Evolutionary conservation across 2,797 vertebrate species (phyloP), one percentile per base, ranked within the genome.

Genomic region (Alouatta caraya): DNA sequence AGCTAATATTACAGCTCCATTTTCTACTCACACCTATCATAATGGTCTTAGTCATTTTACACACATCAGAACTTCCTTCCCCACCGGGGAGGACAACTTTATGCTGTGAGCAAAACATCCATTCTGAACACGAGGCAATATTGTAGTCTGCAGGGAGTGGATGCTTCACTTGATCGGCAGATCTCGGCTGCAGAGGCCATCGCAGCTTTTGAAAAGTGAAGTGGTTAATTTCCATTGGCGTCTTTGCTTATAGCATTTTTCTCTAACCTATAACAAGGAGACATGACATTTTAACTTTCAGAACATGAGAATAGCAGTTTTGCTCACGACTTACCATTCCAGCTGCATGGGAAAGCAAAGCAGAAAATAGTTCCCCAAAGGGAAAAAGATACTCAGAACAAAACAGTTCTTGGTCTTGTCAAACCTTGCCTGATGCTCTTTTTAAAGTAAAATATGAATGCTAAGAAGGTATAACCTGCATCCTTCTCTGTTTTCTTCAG

Each of bases 191-290:
- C 72, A 95, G 84, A 28, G 83, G 97, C 91, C 90, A 21, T 64
- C 89, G 97, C 73, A 91, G 90, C 94, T 98, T 97, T 97, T 95
- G 98, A 98, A 98, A 98, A 98, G 94, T 96, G 97, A 98, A 98
- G 98, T 98, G 96, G 97, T 98, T 98, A 97, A 98, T 98, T 97
- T 93, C 85, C 96, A 93, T 96, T 84, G 52, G 95, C 78, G 39
- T 97, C 75, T 97, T 93, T 97, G 91, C 98, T 98, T 97, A 86
- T 75, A 96, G 44, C 97, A 90, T 90, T 98, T 98, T 96, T 85
- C 83, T 95, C 94, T 91, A 97, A 96, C 94, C 89, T 98, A 21
- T 97, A 96, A 94, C 24, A 94, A 96, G 88, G 59, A 97, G 75
- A 94, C 96, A 92, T 88, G 96, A 82, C 61, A 0, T 13, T 96